Base-by-base conservation (phyloP, 2,888 invertebrate species). In the Caenorhabditis sp. region DNA sequence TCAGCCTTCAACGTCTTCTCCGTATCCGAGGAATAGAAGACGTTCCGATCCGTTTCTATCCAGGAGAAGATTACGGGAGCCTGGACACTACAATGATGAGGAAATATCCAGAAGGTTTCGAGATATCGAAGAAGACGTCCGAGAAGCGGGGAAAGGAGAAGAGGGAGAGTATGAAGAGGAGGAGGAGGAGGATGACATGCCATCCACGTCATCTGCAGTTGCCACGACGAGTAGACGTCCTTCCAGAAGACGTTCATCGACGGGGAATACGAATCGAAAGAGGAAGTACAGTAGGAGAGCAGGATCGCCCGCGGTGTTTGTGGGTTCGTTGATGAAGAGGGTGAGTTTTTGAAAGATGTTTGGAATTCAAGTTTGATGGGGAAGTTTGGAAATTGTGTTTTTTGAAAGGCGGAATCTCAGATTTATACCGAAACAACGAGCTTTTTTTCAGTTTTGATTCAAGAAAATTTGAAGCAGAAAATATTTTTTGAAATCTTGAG, bases 221-320 rank as follows among this genome's bases (percentile, higher is more conserved):
- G 49, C 26, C 22, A 22, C 72, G 7, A 47, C 63, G 28, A 54
- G 69, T 35, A 44, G 68, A 63, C 47, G 83, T 28, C 51, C 63
- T 31, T 74, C 83, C 1, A 59, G 84, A 56, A 35, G 84, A 38
- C 31, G 80, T 16, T 76, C 76, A 2, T 84, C 84, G 0, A 76
- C 84, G 10, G 80, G 80, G n/a, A 31, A 61, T 8, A 81, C 69
- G 5, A 49, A 35, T 38, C 44, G 76, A 24, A 81, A 64, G 49
- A 56, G 80, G 56, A 66, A 74, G 19, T 47, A 66, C 1, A 54
- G 22, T 22, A 28, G 84, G 38, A 31, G 84, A 28, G 84, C 81
- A 6, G 79, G 79, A 38, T 79, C 74, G 0, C 85, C 81, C 4
- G 84, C 84, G 0, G 84, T 84, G n/a, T 81, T 80, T 44, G 77